These are phyloP conservation scores for Crioceris asparagi DNA, from an alignment of 2,888 invertebrate genomes.

Conservation along the genomic window DNA sequence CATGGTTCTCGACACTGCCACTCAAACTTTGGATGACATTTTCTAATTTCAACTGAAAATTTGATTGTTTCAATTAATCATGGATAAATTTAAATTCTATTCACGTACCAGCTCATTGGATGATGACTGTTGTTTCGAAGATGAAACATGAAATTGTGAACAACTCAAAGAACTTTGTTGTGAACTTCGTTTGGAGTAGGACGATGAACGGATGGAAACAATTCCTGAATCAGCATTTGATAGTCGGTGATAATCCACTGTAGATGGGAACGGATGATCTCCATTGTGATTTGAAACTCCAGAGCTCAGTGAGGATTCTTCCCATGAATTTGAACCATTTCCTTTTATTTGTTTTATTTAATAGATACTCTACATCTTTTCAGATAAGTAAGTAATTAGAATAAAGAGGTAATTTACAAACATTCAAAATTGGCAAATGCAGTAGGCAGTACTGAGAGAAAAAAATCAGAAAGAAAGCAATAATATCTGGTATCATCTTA, in stretches of 20 bases:
- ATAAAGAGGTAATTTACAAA: too few relatives aligned
- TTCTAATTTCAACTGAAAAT: too few relatives aligned
- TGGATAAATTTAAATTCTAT: too few relatives aligned
- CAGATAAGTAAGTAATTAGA: too few relatives aligned
- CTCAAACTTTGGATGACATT: conserved; percentile 21
- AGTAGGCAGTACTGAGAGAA: too few relatives aligned
- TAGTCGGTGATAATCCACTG: conserved; percentile 29
- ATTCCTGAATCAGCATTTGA: conserved; percentile 47
- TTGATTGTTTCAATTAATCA: too few relatives aligned
- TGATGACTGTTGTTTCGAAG: too few relatives aligned
- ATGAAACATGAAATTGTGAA: too few relatives aligned
- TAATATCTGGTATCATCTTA: conserved; percentile 9
- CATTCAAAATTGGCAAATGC: too few relatives aligned
- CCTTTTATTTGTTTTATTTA: conserved; percentile 15
- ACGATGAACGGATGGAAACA: conserved; percentile 48
- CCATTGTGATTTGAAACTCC: conserved; percentile 30
- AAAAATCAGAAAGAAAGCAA: not conserved
- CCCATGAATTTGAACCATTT: conserved; percentile 33
- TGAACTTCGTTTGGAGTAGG: not conserved
- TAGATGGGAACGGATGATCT: conserved; percentile 18
- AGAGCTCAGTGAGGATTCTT: conserved; percentile 32
- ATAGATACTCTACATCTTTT: not conserved
- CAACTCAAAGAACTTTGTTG: too few relatives aligned
- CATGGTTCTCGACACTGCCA: conserved; percentile 17
- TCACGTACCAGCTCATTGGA: too few relatives aligned